These are phyloP conservation scores for Ctenicera cuprea DNA, from an alignment of 2,888 invertebrate species.

Conservation along the genomic window DNA sequence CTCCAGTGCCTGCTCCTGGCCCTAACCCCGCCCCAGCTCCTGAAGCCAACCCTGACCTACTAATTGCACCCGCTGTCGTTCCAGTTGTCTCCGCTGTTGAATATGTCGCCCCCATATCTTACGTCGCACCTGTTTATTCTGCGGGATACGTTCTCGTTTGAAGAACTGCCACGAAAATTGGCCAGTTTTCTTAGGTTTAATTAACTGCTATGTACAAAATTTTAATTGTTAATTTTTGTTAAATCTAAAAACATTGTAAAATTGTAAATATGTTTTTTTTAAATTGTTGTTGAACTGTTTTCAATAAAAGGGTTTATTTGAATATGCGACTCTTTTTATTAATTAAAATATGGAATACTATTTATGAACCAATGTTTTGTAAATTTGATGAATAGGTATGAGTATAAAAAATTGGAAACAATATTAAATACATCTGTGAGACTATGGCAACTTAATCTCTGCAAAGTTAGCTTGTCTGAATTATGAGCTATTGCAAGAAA, in stretches of 20 bases:
- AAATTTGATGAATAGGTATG: too few relatives aligned
- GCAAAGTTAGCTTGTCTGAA: too few relatives aligned
- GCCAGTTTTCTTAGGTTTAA: not conserved
- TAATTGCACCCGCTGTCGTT: not conserved
- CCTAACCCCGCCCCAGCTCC: constrained; percentile 65
- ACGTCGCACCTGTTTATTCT: constrained; percentile 48
- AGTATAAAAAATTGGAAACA: too few relatives aligned
- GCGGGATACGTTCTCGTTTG: not conserved
- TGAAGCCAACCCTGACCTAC: constrained; percentile 15
- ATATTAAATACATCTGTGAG: too few relatives aligned
- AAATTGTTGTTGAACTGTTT: not conserved
- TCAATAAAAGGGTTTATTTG: not conserved
- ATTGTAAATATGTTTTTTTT: not conserved
- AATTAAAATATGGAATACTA: too few relatives aligned
- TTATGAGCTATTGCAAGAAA: too few relatives aligned
- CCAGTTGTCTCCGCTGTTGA: not conserved
- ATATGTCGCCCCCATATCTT: constrained; percentile 40
- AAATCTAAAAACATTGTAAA: too few relatives aligned
- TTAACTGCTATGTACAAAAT: too few relatives aligned
- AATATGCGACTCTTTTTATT: not conserved
- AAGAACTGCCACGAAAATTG: not conserved
- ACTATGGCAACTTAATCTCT: too few relatives aligned
- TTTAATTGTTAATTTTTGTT: not conserved
- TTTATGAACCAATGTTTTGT: too few relatives aligned
- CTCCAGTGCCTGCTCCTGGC: constrained; percentile 65